A percentile compares a stretch with the other conserved stretches of the same genome.
These are phyloP conservation scores for Acholoe squamosa DNA, from an alignment of 2,888 invertebrate genomes.

Conservation along the genomic window DNA sequence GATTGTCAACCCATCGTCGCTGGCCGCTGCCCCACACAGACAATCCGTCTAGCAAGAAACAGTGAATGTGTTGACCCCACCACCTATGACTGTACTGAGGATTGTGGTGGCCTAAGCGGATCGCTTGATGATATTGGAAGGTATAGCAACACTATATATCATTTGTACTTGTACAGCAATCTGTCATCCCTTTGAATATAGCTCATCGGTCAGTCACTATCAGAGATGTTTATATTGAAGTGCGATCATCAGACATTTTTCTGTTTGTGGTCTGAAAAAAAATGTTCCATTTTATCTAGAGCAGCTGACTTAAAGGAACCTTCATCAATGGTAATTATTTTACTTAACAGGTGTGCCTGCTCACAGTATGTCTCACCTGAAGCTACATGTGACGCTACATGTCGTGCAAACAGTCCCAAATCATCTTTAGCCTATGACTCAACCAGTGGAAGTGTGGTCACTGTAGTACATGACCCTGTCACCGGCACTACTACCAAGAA, in stretches of 20 bases:
- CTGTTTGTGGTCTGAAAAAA: too few relatives aligned
- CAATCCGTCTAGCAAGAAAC: slow-evolving; percentile 72
- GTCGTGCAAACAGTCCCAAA: slow-evolving; percentile 73
- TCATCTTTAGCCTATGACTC: slow-evolving; percentile 68
- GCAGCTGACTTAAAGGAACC: too few relatives aligned
- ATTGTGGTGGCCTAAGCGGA: slow-evolving; percentile 72
- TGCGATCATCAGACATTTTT: slow-evolving; percentile 22
- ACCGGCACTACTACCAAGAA: slow-evolving; percentile 67
- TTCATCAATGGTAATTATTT: too few relatives aligned
- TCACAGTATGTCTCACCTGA: slow-evolving; percentile 73
- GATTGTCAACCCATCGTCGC: slow-evolving; percentile 79
- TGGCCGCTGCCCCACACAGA: slow-evolving; percentile 72
- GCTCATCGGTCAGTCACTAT: too few relatives aligned
- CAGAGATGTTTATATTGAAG: too few relatives aligned
- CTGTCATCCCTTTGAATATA: too few relatives aligned
- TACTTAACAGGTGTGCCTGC: slow-evolving; percentile 77
- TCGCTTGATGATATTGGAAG: slow-evolving; percentile 70
- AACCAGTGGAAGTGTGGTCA: slow-evolving; percentile 72
- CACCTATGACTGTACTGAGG: slow-evolving; percentile 72
- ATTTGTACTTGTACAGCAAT: not conserved
- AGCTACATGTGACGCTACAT: slow-evolving; percentile 75
- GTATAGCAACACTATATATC: not conserved
- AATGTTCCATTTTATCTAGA: too few relatives aligned
- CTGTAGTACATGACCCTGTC: slow-evolving; percentile 73
- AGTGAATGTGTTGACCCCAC: slow-evolving; percentile 73